Conservation (phyloP, 2,797 vertebrate species). For the Megaceryle alcyon region DNA sequence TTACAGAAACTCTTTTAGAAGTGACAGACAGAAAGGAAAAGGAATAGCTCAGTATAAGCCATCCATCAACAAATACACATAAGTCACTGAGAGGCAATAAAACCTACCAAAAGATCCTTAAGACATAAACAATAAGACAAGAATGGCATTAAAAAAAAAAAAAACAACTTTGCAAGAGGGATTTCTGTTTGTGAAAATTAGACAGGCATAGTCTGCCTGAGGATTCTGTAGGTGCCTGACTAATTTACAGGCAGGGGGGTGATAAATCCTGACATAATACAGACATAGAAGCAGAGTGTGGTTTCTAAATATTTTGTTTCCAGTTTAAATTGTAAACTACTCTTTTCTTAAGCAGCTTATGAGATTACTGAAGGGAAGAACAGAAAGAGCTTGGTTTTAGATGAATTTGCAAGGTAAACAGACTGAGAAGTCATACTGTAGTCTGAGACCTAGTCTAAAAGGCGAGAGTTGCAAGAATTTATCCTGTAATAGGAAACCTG, state of each 20-base stretch:
- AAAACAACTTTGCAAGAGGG: background rate
- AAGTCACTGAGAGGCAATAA: conserved; percentile 1
- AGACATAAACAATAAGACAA: background rate
- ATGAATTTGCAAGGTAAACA: conserved; percentile 19
- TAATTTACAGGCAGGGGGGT: background rate
- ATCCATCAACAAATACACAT: background rate
- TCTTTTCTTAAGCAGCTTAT: conserved; percentile 8
- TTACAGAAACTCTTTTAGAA: background rate
- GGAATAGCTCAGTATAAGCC: background rate
- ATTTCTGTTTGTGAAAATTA: conserved; percentile 7
- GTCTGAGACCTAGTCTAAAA: background rate
- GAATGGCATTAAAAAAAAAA: background rate
- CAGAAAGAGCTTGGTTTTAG: background rate
- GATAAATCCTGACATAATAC: conserved; percentile 14
- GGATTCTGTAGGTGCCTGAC: background rate
- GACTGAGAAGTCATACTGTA: background rate
- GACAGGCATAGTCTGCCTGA: background rate
- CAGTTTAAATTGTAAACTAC: background rate
- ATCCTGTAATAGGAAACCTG: background rate
- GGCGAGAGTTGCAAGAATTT: background rate
- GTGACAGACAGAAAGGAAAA: background rate
- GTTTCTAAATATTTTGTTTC: conserved; percentile 43
- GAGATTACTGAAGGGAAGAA: conserved; percentile 5
- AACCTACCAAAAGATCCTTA: background rate
- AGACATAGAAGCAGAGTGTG: background rate